Base-by-base conservation (phyloP, 2,888 invertebrate species). In the Pseudococcus longispinus region DNA sequence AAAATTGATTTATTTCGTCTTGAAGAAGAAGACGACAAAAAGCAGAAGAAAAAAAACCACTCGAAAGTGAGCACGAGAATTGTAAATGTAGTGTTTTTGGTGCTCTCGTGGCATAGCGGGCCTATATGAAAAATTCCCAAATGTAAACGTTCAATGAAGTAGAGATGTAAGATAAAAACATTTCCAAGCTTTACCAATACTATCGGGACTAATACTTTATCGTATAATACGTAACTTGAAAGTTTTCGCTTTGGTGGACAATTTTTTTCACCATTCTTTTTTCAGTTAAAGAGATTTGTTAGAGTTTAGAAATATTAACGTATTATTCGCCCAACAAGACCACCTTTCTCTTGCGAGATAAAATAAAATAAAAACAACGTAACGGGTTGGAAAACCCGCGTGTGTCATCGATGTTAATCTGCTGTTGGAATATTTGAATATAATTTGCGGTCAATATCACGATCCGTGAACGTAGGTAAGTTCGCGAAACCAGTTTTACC, bases 391-490 rank as follows among this genome's bases (percentile, higher is more conserved):
- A 80, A 80, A 80, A 80, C 42, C 77, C 37, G 37, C 37, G n/a
- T 80, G 77, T 42, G 42, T 80, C 77, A 80, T 80, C 77, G 55
- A 15, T 2, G 18, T 70, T 5, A 70, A 80, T 42, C 77, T 80
- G 77, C 42, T 42, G 42, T 37, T 11, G 9, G 77, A 42, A 42
- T 42, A 42, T 80, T 80, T 23, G 13, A 42, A 29, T 80, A 80
- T 37, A 80, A 80, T 80, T 80, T 80, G 77, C 77, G 77, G 77
- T 80, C 77, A 70, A 70, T 70, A 70, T 70, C 70, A 29, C 70
- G 29, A 70, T 70, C 15, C 18, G 23, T 29, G 15, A 29, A 70
- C n/a, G 5, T 9, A 37, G 37, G 37, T 29, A 42, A 13, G 37
- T 29, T 15, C 18, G 42, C 20, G 20, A 80, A 80, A 80, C 77